Evolutionary conservation across 2,113 vertebrate genomes (phyloP), one percentile per base, ranked within the genome.

Genomic region (Podiceps cristatus): DNA sequence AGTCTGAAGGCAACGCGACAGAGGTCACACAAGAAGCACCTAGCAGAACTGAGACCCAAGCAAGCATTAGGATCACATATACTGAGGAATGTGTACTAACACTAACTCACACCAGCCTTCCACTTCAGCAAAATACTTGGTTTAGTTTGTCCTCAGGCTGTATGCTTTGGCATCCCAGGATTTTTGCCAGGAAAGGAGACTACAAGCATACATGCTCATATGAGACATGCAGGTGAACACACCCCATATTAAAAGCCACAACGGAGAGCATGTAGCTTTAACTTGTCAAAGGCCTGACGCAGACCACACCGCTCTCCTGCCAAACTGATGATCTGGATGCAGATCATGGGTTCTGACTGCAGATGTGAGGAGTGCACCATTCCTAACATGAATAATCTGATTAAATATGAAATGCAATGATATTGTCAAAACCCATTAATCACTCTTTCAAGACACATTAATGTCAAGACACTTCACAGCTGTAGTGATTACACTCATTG

Each of bases 371-470:
- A 97, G 94, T 49, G 94, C 97, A 98, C 96, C 95, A 89, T 98
- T 95, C 90, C 97, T 98, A 98, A 98, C 98, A 98, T 98, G 97
- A 95, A 96, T 98, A 98, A 98, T 98, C 97, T 98, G 97, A 98
- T 98, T 98, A 98, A 98, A 98, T 97, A 98, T 94, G 96, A 98
- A 98, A 97, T 96, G 97, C 94, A 97, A 97, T 97, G 97, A 98
- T 98, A 98, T 97, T 98, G 98, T 99, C 98, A 98, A 98, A 98
- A 98, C 79, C 93, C 92, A 98, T 98, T 98, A 98, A 98, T 98
- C 98, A 98, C 83, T 98, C 96, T 98, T 98, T 97, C 96, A 97
- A 94, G 97, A 98, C 86, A 96, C 92, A 97, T 97, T 98, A 97
- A 92, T 18, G 23, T 69, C 42, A 42, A 42, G 42, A 42, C 42